These are phyloP conservation scores for Athene cunicularia DNA, from an alignment of 2,113 vertebrate species.

Conservation along the genomic window DNA sequence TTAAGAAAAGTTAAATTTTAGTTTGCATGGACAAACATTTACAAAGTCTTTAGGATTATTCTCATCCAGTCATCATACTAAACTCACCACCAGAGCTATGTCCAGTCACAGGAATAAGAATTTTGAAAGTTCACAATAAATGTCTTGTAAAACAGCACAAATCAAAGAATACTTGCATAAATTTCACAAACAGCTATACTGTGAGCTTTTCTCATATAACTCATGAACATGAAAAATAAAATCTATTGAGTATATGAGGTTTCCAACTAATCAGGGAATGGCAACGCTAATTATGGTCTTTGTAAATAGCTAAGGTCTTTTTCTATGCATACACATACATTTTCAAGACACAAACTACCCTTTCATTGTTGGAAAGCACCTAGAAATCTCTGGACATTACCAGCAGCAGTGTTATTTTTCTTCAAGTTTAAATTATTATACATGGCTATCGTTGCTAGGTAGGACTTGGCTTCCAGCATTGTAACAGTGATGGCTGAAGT, in stretches of 20 bases:
- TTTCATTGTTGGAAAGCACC: constrained; percentile 18
- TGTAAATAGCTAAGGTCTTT: neutral
- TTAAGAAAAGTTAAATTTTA: neutral
- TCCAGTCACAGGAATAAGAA: neutral
- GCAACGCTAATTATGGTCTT: neutral
- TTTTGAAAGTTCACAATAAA: neutral
- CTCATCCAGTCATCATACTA: neutral
- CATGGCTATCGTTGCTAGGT: constrained; percentile 40
- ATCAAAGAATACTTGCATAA: neutral
- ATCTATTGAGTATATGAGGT: neutral
- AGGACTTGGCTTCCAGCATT: constrained; percentile 58
- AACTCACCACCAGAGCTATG: neutral
- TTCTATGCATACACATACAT: neutral
- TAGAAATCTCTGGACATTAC: constrained; percentile 28
- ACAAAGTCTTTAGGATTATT: neutral
- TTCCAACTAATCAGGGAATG: neutral
- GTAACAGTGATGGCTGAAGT: constrained; percentile 39
- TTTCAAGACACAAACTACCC: constrained; percentile 37
- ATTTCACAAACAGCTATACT: neutral
- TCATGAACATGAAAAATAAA: neutral
- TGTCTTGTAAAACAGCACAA: neutral
- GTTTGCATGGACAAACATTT: neutral
- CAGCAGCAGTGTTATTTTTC: constrained; percentile 39
- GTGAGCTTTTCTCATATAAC: neutral
- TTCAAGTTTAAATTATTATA: constrained; percentile 30